Conservation (phyloP, 1,140 invertebrate genomes). For the Sarcophaga peregrina region DNA sequence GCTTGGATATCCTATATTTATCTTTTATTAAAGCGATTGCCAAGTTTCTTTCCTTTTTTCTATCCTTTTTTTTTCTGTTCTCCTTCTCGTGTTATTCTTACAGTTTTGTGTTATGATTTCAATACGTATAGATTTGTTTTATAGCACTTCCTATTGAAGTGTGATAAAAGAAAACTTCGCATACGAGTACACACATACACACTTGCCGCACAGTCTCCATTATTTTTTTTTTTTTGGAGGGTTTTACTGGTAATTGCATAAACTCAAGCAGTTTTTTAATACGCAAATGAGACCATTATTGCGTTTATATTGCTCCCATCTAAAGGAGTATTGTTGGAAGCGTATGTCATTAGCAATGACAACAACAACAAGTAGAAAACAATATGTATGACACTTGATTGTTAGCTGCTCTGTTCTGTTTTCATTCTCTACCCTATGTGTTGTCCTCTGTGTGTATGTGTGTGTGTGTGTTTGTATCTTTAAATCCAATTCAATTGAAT, state of each 20-base stretch:
- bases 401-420: neutral
- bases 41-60: neutral
- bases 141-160: neutral
- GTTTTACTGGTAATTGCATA: neutral
- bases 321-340: neutral
- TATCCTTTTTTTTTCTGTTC: neutral
- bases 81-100: too few relatives aligned
- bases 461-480: too few relatives aligned
- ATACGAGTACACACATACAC: too few relatives aligned
- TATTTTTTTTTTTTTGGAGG: too few relatives aligned
- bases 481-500: neutral
- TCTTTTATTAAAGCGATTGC: neutral
- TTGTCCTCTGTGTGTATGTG: too few relatives aligned
- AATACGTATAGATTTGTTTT: neutral
- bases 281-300: conserved; percentile 19
- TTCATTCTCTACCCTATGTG: neutral
- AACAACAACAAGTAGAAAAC: neutral
- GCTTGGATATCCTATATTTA: neutral
- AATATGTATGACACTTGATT: conserved; percentile 13
- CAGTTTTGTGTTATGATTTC: too few relatives aligned
- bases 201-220: neutral
- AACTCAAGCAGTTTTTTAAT: neutral
- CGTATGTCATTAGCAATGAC: too few relatives aligned
- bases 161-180: neutral
- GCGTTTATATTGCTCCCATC: conserved; percentile 11